Evolutionary conservation across 2,797 vertebrate species (phyloP), one percentile per base, ranked within the genome.

Genomic region (Ctenosaura bakeri): DNA sequence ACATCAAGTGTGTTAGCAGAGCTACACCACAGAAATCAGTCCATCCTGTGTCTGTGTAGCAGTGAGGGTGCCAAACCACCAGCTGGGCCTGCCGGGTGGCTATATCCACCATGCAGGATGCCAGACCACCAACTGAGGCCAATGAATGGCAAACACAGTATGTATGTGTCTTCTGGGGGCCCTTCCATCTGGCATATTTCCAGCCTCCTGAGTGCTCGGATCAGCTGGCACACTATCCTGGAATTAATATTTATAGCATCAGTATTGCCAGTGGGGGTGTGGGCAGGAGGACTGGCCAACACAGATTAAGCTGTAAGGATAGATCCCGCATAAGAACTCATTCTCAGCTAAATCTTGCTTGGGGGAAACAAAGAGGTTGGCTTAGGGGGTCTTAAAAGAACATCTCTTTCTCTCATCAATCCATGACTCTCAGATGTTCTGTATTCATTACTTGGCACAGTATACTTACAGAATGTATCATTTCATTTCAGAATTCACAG

Each of bases 211-310:
- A 73, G 54, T 80, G 66, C 74, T 56, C n/a, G 54, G 52, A 71
- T 83, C 86, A 74, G 52, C 76, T 3, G 24, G 35, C 74, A 50
- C 81, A 79, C 2, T 80, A 42, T 66, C 35, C 82, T 71, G 56
- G 82, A 84, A 66, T 50, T 59, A 85, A 83, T 78, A 71, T 87
- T 56, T 64, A 90, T 71, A 88, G 90, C 62, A 78, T 69, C 32
- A 46, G 13, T 50, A 50, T 54, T 56, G 35, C 86, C 52, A n/a
- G 54, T 52, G 32, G 1, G 10, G 26, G 42, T 2, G 26, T 12
- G 50, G 20, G 46, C 1, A 3, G 38, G 38, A n/a, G 0, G 16
- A 6, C 9, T 71, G 66, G 38, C 59, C 74, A 87, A 77, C 13
- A 81, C 85, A 83, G 87, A 50, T 42, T n/a, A 76, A 35, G 74